Evolutionary conservation across 2,888 invertebrate genomes (phyloP).

Genomic region (Frankliniella fusca): DNA sequence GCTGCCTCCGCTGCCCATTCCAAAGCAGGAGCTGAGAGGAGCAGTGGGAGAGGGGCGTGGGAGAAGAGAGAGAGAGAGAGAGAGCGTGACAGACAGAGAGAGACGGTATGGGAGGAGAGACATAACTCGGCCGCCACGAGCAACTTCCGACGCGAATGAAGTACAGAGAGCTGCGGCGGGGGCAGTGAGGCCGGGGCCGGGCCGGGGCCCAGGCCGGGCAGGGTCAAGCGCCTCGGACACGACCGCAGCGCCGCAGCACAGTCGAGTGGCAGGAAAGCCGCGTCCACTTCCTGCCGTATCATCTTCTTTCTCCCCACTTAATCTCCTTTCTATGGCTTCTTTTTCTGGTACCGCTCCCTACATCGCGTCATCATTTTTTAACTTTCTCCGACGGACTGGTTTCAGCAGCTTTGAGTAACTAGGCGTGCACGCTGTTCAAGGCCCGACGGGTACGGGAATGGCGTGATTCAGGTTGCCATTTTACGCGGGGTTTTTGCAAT

Average conservation of each 20-base stretch:
- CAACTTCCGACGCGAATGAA: constrained; percentile 1
- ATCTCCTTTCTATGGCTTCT: too few relatives aligned
- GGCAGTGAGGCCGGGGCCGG: not conserved
- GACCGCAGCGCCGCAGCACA: not conserved
- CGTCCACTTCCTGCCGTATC: not conserved
- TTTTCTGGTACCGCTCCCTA: too few relatives aligned
- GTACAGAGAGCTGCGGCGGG: not conserved
- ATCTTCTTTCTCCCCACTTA: not conserved
- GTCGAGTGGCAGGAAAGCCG: not conserved
- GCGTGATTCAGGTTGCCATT: too few relatives aligned
- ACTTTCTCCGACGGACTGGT: too few relatives aligned
- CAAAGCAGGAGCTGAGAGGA: too few relatives aligned
- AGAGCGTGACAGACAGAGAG: not conserved
- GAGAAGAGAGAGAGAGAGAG: not conserved
- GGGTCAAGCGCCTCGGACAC: not conserved
- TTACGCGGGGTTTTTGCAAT: too few relatives aligned
- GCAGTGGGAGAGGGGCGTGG: not conserved
- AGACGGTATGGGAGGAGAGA: not conserved
- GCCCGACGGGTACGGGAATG: too few relatives aligned
- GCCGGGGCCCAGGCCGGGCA: not conserved
- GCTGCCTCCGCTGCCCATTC: not conserved
- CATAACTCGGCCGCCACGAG: not conserved
- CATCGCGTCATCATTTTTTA: too few relatives aligned
- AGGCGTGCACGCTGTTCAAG: too few relatives aligned
- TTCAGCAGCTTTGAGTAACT: too few relatives aligned